Conservation (phyloP, 2,888 invertebrate species). For the Pristionchus japonicus region DNA sequence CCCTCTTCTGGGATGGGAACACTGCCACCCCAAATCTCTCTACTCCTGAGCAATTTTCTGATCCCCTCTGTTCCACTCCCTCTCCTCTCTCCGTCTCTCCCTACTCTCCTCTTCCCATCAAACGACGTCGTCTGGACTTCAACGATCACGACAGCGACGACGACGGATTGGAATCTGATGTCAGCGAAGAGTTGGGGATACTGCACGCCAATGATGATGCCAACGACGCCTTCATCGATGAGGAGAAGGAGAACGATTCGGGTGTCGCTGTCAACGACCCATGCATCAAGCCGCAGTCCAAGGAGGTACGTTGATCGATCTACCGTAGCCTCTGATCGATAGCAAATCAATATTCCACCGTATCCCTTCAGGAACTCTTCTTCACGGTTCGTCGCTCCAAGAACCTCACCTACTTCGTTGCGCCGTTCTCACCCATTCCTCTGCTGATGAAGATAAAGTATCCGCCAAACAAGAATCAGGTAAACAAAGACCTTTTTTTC, state of each 20-base stretch:
- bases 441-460: neutral
- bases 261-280: neutral
- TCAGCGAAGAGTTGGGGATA: no score
- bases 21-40: neutral
- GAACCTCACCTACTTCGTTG: neutral
- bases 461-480: neutral
- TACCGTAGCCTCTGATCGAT: neutral
- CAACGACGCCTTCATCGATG: neutral
- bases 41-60: neutral
- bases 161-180: neutral
- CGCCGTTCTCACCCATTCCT: neutral
- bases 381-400: neutral
- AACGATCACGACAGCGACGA: neutral
- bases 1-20: neutral
- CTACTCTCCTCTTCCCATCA: neutral
- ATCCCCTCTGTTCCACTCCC: neutral
- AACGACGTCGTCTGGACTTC: neutral
- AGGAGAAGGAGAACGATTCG: neutral
- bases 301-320: neutral
- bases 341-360: no score
- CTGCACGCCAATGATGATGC: neutral
- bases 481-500: no score
- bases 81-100: neutral
- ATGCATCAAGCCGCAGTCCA: neutral
- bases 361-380: neutral